Evolutionary conservation across 2,888 invertebrate species (phyloP), one percentile per base, ranked within the genome.

Genomic region (Eilema sororculum): DNA sequence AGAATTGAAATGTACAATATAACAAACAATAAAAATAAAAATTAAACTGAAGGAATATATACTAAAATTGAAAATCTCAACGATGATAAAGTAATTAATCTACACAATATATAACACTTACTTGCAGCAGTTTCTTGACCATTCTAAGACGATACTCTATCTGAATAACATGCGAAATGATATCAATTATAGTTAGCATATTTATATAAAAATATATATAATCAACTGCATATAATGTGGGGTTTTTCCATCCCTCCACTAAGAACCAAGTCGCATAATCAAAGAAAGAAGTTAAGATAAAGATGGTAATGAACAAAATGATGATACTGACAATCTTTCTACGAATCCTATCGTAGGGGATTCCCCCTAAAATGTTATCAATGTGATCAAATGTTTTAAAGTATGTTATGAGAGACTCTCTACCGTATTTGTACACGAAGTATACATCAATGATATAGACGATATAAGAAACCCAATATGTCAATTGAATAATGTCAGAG

Each of bases 121-220:
- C 79, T 65, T 74, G 56, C 12, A 79, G 57, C n/a, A 76, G 62
- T 58, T 65, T 24, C 30, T 20, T 57, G 13, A 78, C 68, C 33
- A 28, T 57, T 73, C 72, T 83, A 1, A 84, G 65, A 56, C 84
- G 75, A 63, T 71, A 78, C 61, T 84, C 78, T 46, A 85, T 66
- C 52, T 84, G 85, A 16, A 83, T 67, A 0, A 85, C 66, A 67
- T 83, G 79, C 30, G 79, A 71, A 1, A 74, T 24, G 8, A 68
- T 58, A 3, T 85, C 82, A 10, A 83, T 33, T 3, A 74, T 61
- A 6, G 79, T 73, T 10, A 84, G 37, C 30, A 71, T 69, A 63
- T 76, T 84, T 4, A 84, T 16, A 60, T 79, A 83, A 28, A 71
- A 68, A 74, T 78, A 82, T 0, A 84, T 46, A 30, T 84, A 82